These are phyloP conservation scores for Plectrocnemia conspersa DNA, from an alignment of 1,140 invertebrate genomes.

Conservation along the genomic window DNA sequence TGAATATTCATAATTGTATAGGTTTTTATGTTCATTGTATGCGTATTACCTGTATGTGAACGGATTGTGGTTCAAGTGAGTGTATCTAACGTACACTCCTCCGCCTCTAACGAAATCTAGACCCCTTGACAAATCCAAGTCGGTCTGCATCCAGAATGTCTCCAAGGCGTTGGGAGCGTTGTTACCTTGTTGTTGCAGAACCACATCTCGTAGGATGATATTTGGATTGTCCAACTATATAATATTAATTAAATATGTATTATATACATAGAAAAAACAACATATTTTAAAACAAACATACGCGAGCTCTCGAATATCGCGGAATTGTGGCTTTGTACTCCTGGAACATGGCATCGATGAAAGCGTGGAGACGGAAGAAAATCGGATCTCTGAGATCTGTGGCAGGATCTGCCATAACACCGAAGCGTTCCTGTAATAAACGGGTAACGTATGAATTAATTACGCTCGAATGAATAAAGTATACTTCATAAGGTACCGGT, in stretches of 20 bases:
- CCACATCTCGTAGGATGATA: conserved; percentile 54
- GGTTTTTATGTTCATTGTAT: background rate
- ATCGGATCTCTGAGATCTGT: conserved; percentile 77
- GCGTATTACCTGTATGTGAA: conserved; percentile 55
- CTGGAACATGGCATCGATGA: conserved; percentile 73
- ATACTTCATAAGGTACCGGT: background rate
- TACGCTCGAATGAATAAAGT: conserved; percentile 6
- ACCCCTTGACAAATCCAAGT: conserved; percentile 67
- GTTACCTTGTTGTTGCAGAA: conserved; percentile 46
- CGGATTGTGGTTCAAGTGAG: conserved; percentile 69
- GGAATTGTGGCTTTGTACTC: conserved; percentile 68
- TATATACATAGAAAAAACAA: conserved; percentile 1
- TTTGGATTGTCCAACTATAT: conserved; percentile 60
- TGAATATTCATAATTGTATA: background rate
- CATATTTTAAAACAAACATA: conserved; percentile 17
- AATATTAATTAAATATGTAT: conserved; percentile 10
- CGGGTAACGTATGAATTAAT: background rate
- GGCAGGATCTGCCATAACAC: conserved; percentile 63
- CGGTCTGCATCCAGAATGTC: conserved; percentile 72
- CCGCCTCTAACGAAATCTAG: conserved; percentile 71
- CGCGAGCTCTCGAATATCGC: conserved; percentile 49
- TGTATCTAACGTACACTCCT: conserved; percentile 62
- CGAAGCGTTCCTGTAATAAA: conserved; percentile 46
- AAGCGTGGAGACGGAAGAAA: conserved; percentile 81
- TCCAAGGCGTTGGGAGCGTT: conserved; percentile 54